phyloP scores from a whole-genome alignment of 1,140 invertebrate species.

The Trypoxylus dichotomus region DNA sequence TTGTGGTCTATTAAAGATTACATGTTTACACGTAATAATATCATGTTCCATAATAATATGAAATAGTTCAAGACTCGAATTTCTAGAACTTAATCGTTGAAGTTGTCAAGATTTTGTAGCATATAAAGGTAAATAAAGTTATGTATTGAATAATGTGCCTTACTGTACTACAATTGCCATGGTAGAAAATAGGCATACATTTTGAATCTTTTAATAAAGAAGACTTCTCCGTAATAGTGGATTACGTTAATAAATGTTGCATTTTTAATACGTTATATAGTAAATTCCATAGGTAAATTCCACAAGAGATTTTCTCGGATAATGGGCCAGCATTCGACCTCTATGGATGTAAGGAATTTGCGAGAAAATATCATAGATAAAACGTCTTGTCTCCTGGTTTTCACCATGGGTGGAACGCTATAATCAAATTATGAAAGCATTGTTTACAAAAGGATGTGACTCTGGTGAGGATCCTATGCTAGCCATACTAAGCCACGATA shows the following conservation, averaged over 20 bases:
- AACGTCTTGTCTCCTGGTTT: not conserved
- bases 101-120: not conserved
- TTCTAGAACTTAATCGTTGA: conserved; percentile 11
- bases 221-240: conserved; percentile 32
- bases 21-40: not conserved
- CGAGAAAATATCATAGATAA: conserved; percentile 6
- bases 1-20: not conserved
- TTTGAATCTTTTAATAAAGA: conserved; percentile 4
- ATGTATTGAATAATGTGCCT: conserved; percentile 23
- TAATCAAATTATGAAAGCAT: not conserved
- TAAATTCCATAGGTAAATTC: conserved; percentile 14
- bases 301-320: conserved; percentile 10
- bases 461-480: not conserved
- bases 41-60: conserved; percentile 17
- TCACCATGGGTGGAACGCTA: conserved; percentile 47
- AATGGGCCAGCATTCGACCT: conserved; percentile 16
- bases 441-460: not conserved
- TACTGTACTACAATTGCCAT: conserved; percentile 26
- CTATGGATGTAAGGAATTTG: conserved; percentile 23
- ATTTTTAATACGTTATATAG: no score
- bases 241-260: conserved; percentile 33
- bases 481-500: not conserved
- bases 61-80: not conserved
- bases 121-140: conserved; percentile 20
- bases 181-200: conserved; percentile 33